Conservation (phyloP, 2,113 vertebrate species). For the Octodon degus region DNA sequence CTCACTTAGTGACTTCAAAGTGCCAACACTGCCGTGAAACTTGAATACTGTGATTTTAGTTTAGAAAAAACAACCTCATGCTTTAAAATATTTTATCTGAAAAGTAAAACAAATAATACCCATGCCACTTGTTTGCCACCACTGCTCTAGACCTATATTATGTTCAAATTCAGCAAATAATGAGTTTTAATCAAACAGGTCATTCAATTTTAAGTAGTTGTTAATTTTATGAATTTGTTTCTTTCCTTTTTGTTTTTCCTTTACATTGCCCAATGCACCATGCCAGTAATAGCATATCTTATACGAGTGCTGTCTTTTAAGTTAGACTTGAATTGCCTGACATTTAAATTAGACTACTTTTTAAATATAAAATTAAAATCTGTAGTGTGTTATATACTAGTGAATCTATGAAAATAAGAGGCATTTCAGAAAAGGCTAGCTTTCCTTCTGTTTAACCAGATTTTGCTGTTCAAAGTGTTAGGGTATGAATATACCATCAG, state of each 20-base stretch:
- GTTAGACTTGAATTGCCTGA: not conserved
- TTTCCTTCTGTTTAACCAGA: not conserved
- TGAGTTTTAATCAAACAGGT: not conserved
- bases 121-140: not conserved
- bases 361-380: not conserved
- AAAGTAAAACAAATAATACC: not conserved
- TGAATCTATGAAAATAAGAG: not conserved
- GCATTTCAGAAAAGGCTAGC: not conserved
- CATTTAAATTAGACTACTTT: constrained; percentile 3
- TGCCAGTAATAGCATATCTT: not conserved
- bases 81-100: not conserved
- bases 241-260: not conserved
- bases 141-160: not conserved
- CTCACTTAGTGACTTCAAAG: not conserved
- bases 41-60: not conserved
- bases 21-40: not conserved
- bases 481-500: not conserved
- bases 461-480: not conserved
- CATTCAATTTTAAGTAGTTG: not conserved
- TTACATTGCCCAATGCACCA: not conserved
- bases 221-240: constrained; percentile 37
- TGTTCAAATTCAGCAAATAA: not conserved
- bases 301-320: not conserved
- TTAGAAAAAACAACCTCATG: not conserved
- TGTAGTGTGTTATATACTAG: not conserved